phyloP scores from a whole-genome alignment of 2,797 vertebrate species.

The Pangasius sanitwongsei region DNA sequence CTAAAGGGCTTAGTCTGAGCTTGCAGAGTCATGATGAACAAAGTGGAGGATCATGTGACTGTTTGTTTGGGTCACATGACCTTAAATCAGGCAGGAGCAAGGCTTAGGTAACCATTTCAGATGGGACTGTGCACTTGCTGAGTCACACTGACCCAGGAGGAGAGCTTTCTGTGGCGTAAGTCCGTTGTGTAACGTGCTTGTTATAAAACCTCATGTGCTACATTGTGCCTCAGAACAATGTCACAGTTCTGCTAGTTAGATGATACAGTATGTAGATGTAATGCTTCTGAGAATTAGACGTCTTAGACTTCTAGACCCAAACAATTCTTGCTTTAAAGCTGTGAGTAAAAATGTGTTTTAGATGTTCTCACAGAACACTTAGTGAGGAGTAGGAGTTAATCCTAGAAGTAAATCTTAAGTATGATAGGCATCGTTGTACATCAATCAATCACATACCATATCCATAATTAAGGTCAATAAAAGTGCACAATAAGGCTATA shows the following conservation, averaged over 20 bases:
- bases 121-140: conserved; percentile 24
- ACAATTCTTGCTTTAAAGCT: neutral
- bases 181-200: conserved; percentile 46
- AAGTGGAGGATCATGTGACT: conserved; percentile 47
- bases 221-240: conserved; percentile 7
- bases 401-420: neutral
- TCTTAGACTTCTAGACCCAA: neutral
- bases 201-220: conserved; percentile 43
- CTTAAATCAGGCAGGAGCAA: conserved; percentile 32
- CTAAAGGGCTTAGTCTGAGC: conserved; percentile 33
- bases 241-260: conserved; percentile 4
- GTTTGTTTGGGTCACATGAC: conserved; percentile 56
- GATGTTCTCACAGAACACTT: neutral
- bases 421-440: neutral
- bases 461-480: neutral
- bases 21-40: conserved; percentile 51
- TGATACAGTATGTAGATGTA: neutral
- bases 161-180: conserved; percentile 42
- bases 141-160: conserved; percentile 32
- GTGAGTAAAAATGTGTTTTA: neutral
- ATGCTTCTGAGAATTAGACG: neutral
- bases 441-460: neutral
- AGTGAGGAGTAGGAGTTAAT: neutral
- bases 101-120: conserved; percentile 8
- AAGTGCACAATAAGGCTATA: neutral